These are phyloP conservation scores for Polydrusus tereticollis DNA, from an alignment of 2,888 invertebrate species.

Conservation along the genomic window DNA sequence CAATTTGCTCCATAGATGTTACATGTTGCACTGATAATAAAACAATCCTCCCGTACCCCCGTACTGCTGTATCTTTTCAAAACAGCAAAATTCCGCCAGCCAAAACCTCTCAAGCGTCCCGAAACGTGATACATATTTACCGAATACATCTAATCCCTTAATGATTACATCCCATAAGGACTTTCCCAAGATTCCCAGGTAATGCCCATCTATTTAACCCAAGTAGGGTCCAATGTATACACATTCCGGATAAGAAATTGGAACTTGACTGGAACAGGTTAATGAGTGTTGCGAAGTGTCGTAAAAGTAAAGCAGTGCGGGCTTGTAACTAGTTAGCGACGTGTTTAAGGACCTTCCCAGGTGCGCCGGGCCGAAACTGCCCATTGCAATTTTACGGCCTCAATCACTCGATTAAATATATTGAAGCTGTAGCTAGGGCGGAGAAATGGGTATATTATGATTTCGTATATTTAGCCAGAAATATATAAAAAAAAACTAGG, in stretches of 20 bases:
- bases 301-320: conserved; percentile 47
- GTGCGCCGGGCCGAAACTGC: conserved; percentile 48
- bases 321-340: conserved; percentile 48
- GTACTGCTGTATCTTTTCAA: no score
- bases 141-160: background rate
- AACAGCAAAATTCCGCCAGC: background rate
- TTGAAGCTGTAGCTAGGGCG: no score
- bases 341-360: conserved; percentile 49
- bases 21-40: no score
- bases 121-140: conserved; percentile 2
- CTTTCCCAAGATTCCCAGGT: conserved; percentile 14
- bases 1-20: no score
- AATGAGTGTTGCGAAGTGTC: conserved; percentile 50
- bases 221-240: conserved; percentile 20
- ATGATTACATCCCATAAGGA: conserved; percentile 5
- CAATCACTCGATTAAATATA: conserved; percentile 42
- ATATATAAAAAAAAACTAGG: no score
- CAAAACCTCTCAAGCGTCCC: background rate
- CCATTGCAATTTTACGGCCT: conserved; percentile 43
- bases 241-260: conserved; percentile 45
- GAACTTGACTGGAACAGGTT: conserved; percentile 47
- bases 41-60: no score
- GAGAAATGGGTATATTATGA: no score
- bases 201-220: conserved; percentile 22
- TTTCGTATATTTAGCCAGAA: no score